Percentiles rank a stretch among this genome's conserved stretches.
Evolutionary conservation across 1,140 invertebrate genomes (phyloP).

Genomic region (Drosophila gunungcola): DNA sequence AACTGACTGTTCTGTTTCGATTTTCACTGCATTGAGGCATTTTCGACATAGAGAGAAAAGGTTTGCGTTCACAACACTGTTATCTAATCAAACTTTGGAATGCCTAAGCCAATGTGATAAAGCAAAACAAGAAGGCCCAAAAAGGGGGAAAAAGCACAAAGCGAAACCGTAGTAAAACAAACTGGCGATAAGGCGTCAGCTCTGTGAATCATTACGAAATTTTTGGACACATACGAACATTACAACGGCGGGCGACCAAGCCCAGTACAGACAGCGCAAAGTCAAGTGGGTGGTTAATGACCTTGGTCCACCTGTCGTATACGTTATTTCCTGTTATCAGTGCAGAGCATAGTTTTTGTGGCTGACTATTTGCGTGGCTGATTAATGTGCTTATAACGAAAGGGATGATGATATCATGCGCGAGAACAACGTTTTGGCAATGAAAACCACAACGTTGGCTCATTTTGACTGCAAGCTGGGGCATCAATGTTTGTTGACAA

Average conservation of each 20-base stretch:
- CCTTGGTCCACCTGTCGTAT: slow-evolving; percentile 80
- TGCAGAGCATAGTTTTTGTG: slow-evolving; percentile 1
- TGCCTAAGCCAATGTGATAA: slow-evolving; percentile 69
- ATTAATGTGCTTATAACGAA: slow-evolving; percentile 31
- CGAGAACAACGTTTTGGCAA: slow-evolving; percentile 31
- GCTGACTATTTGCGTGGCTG: slow-evolving; percentile 31
- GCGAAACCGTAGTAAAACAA: slow-evolving; percentile 30
- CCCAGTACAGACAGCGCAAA: slow-evolving; percentile 19
- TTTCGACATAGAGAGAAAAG: slow-evolving; percentile 11
- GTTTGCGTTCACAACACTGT: slow-evolving; percentile 31
- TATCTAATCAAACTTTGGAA: slow-evolving; percentile 76
- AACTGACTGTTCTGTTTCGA: slow-evolving; percentile 2
- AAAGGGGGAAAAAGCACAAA: slow-evolving; percentile 29
- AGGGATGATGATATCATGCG: slow-evolving; percentile 69
- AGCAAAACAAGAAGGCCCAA: slow-evolving; percentile 36
- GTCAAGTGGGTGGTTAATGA: slow-evolving; percentile 71
- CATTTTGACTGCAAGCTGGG: slow-evolving; percentile 33
- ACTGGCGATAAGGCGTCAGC: slow-evolving; percentile 14
- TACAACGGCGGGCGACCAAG: slow-evolving; percentile 16
- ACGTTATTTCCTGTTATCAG: slow-evolving; percentile 64
- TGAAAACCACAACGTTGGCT: slow-evolving; percentile 18
- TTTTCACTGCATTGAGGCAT: not conserved
- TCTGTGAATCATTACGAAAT: slow-evolving; percentile 71
- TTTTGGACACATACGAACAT: slow-evolving; percentile 35
- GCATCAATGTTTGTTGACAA: slow-evolving; percentile 30